Percentiles rank a stretch among this genome's conserved stretches.
Conservation (phyloP, 2,113 vertebrate genomes). For the Corythornis cristatus region DNA sequence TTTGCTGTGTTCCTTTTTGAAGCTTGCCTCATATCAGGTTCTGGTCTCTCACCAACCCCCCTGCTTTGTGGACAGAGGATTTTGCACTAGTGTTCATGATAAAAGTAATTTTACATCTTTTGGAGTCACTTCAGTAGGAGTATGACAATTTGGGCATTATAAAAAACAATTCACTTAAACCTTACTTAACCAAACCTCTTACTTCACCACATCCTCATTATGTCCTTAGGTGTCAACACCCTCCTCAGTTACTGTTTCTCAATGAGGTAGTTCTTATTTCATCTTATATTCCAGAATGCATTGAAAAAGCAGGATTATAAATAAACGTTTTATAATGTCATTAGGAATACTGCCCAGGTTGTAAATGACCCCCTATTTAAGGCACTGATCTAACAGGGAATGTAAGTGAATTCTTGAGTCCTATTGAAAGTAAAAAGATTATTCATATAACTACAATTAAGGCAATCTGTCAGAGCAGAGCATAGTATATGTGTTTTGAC, state of each 20-base stretch:
- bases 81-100: not conserved
- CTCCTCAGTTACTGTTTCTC: not conserved
- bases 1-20: not conserved
- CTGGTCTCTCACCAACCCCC: not conserved
- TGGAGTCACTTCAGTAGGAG: not conserved
- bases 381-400: not conserved
- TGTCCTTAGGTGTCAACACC: not conserved
- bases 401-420: not conserved
- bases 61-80: not conserved
- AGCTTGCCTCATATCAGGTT: not conserved
- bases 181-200: not conserved
- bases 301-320: not conserved
- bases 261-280: not conserved
- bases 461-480: not conserved
- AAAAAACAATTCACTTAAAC: not conserved
- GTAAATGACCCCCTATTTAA: not conserved
- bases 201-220: not conserved
- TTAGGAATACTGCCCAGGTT: not conserved
- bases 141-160: not conserved
- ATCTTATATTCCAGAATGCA: not conserved
- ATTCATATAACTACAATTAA: not conserved
- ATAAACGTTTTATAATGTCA: not conserved
- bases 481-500: not conserved
- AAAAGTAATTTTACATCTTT: not conserved
- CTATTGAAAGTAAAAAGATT: not conserved